Percentiles rank a stretch among this genome's conserved stretches.
These are phyloP conservation scores for Tachycineta bicolor DNA, from an alignment of 2,113 vertebrate species.

Conservation along the genomic window DNA sequence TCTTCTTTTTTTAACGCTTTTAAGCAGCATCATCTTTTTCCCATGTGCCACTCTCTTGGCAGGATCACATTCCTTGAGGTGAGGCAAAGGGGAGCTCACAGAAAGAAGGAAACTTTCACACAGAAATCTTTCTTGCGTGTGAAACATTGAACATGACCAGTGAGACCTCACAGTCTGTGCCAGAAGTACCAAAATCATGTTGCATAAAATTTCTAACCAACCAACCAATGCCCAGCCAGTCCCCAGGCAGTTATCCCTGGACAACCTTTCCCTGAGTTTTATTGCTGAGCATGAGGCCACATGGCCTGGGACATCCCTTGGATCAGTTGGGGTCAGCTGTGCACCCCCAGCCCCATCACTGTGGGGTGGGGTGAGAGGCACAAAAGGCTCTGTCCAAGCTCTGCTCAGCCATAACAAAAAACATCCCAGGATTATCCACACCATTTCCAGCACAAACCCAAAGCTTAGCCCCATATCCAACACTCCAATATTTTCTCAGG, in stretches of 20 bases:
- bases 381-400: neutral
- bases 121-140: neutral
- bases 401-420: neutral
- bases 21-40: neutral
- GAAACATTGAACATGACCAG: neutral
- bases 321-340: neutral
- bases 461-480: neutral
- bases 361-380: neutral
- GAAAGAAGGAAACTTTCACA: neutral
- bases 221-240: accelerated
- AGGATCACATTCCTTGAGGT: neutral
- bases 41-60: neutral
- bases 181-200: neutral
- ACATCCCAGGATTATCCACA: neutral
- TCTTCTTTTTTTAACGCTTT: neutral
- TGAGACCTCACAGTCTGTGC: neutral
- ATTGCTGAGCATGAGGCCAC: neutral
- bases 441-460: neutral
- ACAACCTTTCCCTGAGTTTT: neutral
- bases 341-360: neutral
- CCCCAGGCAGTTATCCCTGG: too few relatives aligned
- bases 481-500: neutral
- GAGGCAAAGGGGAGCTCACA: neutral
- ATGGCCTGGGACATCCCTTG: neutral
- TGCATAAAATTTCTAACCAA: neutral